Evolutionary conservation across 2,113 vertebrate genomes (phyloP).

Genomic region (Myanophis thanlyinensis): DNA sequence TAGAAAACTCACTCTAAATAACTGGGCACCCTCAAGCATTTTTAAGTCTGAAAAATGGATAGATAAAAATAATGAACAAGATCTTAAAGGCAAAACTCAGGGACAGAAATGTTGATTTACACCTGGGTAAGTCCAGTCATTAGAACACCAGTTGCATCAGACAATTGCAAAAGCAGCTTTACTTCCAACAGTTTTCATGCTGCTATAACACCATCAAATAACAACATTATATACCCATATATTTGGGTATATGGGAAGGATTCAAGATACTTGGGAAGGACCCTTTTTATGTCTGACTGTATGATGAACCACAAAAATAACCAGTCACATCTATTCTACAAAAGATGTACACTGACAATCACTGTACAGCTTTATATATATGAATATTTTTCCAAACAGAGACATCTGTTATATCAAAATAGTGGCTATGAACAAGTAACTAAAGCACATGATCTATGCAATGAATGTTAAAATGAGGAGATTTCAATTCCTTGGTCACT

Average conservation of each 20-base stretch:
- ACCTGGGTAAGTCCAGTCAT: background rate
- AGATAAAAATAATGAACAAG: background rate
- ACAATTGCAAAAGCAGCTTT: background rate
- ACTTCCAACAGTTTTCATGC: background rate
- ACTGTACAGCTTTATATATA: background rate
- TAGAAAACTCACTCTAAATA: background rate
- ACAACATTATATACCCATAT: background rate
- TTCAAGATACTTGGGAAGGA: background rate
- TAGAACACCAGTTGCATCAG: background rate
- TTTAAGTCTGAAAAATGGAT: background rate
- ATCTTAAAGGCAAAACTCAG: background rate
- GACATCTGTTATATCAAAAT: background rate
- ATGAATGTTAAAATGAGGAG: background rate
- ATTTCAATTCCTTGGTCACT: background rate
- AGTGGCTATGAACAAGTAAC: background rate
- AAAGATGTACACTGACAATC: background rate
- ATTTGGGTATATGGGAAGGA: background rate
- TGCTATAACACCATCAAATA: background rate
- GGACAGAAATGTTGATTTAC: background rate
- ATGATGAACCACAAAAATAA: background rate
- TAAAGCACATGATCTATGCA: background rate
- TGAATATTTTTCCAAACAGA: background rate
- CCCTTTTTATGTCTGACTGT: background rate
- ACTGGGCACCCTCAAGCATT: background rate
- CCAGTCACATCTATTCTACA: background rate